A percentile compares a stretch with the other conserved stretches of the same genome.
Conservation (phyloP, 92 coral and sea anemone genomes). For the Chrysogorgia sp. region DNA sequence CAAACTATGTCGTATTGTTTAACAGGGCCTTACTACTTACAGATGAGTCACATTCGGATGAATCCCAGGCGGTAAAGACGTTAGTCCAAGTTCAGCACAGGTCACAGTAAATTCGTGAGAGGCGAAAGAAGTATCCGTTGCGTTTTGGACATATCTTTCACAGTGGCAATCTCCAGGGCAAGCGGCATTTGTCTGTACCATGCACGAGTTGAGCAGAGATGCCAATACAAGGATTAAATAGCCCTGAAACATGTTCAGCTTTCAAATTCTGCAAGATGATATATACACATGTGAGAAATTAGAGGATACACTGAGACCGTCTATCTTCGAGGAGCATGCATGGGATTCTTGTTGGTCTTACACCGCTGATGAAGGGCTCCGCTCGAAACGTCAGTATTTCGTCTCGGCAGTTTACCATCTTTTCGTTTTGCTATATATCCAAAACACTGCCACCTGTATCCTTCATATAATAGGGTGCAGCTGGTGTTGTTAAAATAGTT, state of each 20-base stretch:
- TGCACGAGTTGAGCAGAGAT: not conserved
- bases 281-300: not conserved
- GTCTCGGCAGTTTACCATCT: too few species aligned
- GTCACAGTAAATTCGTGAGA: not conserved
- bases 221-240: not conserved
- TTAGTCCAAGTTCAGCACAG: not conserved
- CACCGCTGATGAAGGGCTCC: too few species aligned
- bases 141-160: not conserved
- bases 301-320: too few species aligned
- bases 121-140: not conserved
- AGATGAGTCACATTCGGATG: conserved; percentile 19
- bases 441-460: too few species aligned
- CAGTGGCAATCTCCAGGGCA: conserved; percentile 8
- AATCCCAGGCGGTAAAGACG: conserved; percentile 3
- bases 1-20: too few species aligned
- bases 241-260: too few species aligned
- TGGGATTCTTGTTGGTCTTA: too few species aligned
- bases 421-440: too few species aligned
- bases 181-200: not conserved
- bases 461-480: too few species aligned
- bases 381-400: too few species aligned
- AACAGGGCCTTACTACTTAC: conserved; percentile 15
- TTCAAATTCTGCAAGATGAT: not conserved
- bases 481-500: too few species aligned
- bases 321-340: too few species aligned